Base-by-base conservation (phyloP, 2,113 vertebrate genomes). In the Murina feae region DNA sequence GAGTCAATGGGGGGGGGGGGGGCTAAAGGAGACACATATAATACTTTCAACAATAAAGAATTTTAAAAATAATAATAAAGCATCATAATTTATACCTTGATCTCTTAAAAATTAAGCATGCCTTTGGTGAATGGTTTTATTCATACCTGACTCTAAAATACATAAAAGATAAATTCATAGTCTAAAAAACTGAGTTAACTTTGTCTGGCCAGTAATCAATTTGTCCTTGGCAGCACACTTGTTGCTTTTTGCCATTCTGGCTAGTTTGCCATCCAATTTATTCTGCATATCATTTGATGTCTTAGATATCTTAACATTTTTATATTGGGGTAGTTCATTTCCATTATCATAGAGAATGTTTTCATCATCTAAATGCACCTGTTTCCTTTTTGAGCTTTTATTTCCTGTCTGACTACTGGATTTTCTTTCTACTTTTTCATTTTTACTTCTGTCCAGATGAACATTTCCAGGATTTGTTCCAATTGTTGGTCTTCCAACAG, bases 151-250 rank as follows among this genome's bases (percentile, higher is more conserved):
- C 69, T 32, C 87, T 5, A 92, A 88, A 39, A 30, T 55, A 96
- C 82, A 97, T 68, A 37, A 90, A 90, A 93, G 83, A 37, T 7
- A 96, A 89, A 93, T 53, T 98, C 97, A 99, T 0, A 99, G 65
- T 84, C 98, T 98, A 97, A 99, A 99, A 98, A 99, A 99, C 63
- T 97, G 97, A 83, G 99, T 99, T 49, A 99, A 96, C 94, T 99
- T 99, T 78, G 98, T 96, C 96, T 99, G 99, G 86, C 99, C 99
- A 55, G 98, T 95, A 82, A 99, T 99, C 95, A 99, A 93, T 91
- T 98, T 99, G 97, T 97, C 98, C 96, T 98, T 99, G 60, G 96
- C 78, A 75, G 92, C 1, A 74, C 95, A 83, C 97, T 98, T 99
- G 86, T 32, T 92, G 68, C 80, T 96, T 97, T 98, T 99, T 86